Conservation (phyloP, 2,113 vertebrate species). For the Lepisosteus oculatus region DNA sequence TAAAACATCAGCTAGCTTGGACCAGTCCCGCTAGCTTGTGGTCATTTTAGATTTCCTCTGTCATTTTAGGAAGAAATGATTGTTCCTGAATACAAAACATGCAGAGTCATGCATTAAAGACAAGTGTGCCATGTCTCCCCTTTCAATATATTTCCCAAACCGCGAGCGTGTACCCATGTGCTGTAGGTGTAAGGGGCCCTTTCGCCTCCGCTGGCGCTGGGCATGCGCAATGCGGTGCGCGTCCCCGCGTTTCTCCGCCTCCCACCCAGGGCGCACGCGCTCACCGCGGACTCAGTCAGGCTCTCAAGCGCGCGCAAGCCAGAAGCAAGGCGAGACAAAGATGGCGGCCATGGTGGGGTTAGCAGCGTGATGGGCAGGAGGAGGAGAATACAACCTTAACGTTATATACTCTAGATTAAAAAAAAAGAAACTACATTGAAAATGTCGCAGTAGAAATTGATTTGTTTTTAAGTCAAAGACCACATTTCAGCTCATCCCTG, state of each 20-base stretch:
- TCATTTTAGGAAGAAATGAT: no score
- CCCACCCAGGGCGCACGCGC: conserved; percentile 14
- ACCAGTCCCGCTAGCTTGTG: no score
- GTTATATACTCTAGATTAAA: conserved; percentile 41
- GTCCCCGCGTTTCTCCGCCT: conserved; percentile 4
- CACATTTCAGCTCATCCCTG: conserved; percentile 40
- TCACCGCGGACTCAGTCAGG: not conserved
- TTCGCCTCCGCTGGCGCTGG: no score
- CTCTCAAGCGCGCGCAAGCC: conserved; percentile 42
- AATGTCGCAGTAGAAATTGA: conserved; percentile 48
- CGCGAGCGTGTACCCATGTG: no score
- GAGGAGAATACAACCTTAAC: conserved; percentile 43
- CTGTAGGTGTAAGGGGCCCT: no score
- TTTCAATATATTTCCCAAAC: no score
- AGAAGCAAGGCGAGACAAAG: conserved; percentile 59
- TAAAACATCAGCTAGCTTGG: no score
- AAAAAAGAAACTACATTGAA: conserved; percentile 43
- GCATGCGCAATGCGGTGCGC: not conserved
- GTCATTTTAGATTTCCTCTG: no score
- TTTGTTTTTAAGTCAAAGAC: conserved; percentile 40
- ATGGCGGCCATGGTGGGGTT: conserved; percentile 66
- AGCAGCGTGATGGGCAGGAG: conserved; percentile 63
- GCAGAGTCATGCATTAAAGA: no score
- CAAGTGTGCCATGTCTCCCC: no score
- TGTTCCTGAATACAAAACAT: no score